A percentile compares a stretch with the other conserved stretches of the same genome.
Evolutionary conservation across 2,113 vertebrate genomes (phyloP).

Genomic region (Pterocles gutturalis): DNA sequence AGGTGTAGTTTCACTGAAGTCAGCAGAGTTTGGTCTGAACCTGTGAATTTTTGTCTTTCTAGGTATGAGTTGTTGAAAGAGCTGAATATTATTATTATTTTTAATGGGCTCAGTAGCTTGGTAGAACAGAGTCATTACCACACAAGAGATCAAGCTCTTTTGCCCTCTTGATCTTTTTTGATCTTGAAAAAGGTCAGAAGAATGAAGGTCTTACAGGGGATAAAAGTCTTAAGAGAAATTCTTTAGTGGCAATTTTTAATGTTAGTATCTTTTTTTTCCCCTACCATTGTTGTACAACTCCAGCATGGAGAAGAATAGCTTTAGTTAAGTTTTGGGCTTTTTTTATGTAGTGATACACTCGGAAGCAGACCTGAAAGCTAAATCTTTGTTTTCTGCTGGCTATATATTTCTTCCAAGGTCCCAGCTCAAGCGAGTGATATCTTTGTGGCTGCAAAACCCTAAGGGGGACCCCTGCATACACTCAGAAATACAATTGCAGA

Average conservation of each 20-base stretch:
- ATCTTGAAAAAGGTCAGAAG: constrained; percentile 44
- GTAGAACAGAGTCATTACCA: constrained; percentile 19
- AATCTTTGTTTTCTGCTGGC: constrained; percentile 14
- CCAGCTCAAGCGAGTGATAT: constrained; percentile 33
- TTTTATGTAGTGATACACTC: background rate
- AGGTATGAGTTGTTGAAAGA: background rate
- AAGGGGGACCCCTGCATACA: constrained; percentile 81
- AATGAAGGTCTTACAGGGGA: constrained; percentile 45
- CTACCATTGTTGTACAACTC: background rate
- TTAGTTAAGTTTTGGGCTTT: background rate
- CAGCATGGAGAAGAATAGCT: background rate
- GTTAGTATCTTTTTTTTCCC: background rate
- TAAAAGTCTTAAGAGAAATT: constrained; percentile 44
- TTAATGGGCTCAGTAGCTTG: background rate
- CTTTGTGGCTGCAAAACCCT: constrained; percentile 71
- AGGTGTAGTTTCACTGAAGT: background rate
- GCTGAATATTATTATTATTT: background rate
- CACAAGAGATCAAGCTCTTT: constrained; percentile 30
- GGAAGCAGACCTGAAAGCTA: constrained; percentile 23
- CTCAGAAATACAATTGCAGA: constrained; percentile 81
- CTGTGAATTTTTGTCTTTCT: background rate
- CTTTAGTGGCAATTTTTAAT: constrained; percentile 7
- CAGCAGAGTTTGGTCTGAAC: background rate
- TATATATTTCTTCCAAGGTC: constrained; percentile 6
- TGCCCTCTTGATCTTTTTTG: constrained; percentile 25